Evolutionary conservation across 1,140 invertebrate species (phyloP).

Genomic region (Cecropterus lyciades): DNA sequence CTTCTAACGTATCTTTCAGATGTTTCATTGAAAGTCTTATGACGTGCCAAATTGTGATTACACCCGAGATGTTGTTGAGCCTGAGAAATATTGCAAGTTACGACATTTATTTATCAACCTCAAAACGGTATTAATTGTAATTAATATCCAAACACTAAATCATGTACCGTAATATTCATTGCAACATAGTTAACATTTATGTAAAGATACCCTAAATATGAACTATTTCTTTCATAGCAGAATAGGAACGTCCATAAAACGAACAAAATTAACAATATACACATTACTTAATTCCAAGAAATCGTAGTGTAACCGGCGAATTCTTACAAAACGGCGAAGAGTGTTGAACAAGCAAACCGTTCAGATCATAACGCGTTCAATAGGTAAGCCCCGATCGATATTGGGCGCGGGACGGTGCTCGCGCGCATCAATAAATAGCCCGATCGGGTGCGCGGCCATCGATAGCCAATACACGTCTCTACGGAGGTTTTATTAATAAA

Average conservation of each 20-base stretch:
- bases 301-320: not conserved
- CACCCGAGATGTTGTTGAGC: too few species aligned
- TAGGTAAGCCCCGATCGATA: constrained; percentile 49
- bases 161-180: too few species aligned
- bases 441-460: constrained; percentile 62
- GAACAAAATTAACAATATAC: not conserved
- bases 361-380: constrained; percentile 19
- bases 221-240: too few species aligned
- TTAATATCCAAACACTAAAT: too few species aligned
- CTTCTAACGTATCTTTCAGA: not conserved
- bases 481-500: constrained; percentile 77
- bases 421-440: constrained; percentile 72
- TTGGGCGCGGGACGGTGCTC: constrained; percentile 50
- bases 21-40: not conserved
- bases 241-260: not conserved
- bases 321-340: constrained; percentile 1
- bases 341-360: not conserved
- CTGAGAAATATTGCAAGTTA: too few species aligned
- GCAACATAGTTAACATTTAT: too few species aligned
- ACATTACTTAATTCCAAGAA: not conserved
- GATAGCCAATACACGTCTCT: constrained; percentile 71
- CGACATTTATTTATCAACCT: too few species aligned
- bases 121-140: too few species aligned
- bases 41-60: too few species aligned
- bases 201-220: too few species aligned